Conservation (phyloP, 2,797 vertebrate species). For the Buphagus erythrorhynchus region DNA sequence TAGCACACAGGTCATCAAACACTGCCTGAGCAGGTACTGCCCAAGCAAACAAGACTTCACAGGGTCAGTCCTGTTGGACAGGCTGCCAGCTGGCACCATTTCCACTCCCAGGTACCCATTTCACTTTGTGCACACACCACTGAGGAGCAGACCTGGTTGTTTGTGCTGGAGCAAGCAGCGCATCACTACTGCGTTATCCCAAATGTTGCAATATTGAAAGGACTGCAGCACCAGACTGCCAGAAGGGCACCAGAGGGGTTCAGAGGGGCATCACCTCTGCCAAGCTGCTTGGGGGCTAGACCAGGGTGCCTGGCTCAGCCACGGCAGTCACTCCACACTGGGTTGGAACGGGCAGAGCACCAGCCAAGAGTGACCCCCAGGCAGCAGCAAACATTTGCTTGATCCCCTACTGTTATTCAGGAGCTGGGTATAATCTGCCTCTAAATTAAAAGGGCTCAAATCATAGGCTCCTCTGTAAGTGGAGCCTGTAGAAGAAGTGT, state of each 20-base stretch:
- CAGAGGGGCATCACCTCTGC: neutral
- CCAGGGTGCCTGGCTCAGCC: neutral
- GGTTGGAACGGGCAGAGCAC: neutral
- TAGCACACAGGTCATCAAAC: neutral
- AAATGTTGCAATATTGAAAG: neutral
- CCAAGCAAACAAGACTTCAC: neutral
- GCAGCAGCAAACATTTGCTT: neutral
- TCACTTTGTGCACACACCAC: neutral
- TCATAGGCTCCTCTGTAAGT: neutral
- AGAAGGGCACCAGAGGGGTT: neutral
- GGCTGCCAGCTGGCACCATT: neutral
- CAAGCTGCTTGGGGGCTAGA: neutral
- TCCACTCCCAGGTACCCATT: neutral
- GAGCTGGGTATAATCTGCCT: neutral
- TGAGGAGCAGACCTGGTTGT: neutral
- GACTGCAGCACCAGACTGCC: neutral
- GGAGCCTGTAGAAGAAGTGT: neutral
- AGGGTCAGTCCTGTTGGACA: neutral
- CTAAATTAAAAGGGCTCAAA: neutral
- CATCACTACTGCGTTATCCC: neutral
- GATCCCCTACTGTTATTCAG: neutral
- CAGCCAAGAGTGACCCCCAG: neutral
- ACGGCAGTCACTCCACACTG: accelerated
- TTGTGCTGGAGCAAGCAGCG: neutral
- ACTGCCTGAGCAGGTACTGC: neutral